These are phyloP conservation scores for Drosophila tropicalis DNA, from an alignment of 1,140 invertebrate species.

Conservation along the genomic window DNA sequence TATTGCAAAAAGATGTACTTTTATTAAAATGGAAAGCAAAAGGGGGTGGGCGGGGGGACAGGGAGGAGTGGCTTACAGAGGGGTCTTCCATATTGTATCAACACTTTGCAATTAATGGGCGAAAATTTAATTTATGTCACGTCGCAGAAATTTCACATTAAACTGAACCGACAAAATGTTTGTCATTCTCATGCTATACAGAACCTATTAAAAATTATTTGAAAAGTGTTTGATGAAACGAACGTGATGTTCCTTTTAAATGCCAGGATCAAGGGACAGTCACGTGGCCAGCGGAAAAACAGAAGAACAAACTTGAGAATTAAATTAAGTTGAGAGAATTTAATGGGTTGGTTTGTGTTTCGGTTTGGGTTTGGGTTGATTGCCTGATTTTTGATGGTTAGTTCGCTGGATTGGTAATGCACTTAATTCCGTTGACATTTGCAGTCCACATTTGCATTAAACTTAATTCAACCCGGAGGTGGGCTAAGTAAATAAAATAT, in stretches of 20 bases:
- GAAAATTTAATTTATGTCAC: slow-evolving; percentile 71
- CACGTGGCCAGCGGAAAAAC: slow-evolving; percentile 43
- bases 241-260: slow-evolving; percentile 73
- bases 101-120: slow-evolving; percentile 58
- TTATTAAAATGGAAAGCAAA: no score
- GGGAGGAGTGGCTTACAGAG: neutral
- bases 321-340: slow-evolving; percentile 26
- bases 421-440: neutral
- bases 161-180: slow-evolving; percentile 40
- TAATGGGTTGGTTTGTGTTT: neutral
- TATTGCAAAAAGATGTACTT: no score
- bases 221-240: slow-evolving; percentile 58
- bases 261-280: slow-evolving; percentile 47
- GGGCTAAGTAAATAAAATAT: slow-evolving; percentile 38
- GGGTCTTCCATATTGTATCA: slow-evolving; percentile 9
- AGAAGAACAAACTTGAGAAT: neutral
- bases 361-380: neutral
- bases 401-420: neutral
- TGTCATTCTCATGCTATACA: slow-evolving; percentile 50
- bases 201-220: slow-evolving; percentile 58
- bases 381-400: neutral
- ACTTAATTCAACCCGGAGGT: neutral
- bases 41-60: no score
- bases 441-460: neutral
- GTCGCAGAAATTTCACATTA: slow-evolving; percentile 41